Evolutionary conservation across 2,888 invertebrate species (phyloP).

Genomic region (Disparrhopalites patrizii): DNA sequence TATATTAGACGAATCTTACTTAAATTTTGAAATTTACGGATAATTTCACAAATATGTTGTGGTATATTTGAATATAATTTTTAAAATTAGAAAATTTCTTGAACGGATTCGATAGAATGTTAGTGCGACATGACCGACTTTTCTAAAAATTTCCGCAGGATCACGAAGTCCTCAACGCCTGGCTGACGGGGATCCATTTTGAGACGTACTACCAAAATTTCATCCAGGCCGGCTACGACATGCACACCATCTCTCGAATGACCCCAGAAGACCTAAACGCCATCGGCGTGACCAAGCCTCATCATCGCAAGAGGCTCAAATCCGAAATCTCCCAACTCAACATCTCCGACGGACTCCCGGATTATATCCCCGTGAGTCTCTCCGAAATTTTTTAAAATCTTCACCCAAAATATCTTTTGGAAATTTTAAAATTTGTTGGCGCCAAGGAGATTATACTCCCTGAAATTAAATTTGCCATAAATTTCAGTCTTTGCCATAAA

Average conservation of each 20-base stretch:
- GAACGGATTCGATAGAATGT: not conserved
- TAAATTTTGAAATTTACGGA: too few species aligned
- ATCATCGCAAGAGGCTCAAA: conserved; percentile 92
- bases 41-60: too few species aligned
- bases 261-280: conserved; percentile 82
- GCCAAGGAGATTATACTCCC: too few species aligned
- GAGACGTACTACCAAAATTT: conserved; percentile 93
- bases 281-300: conserved; percentile 87
- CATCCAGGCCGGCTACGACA: conserved; percentile 92
- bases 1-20: too few species aligned
- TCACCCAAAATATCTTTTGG: too few species aligned
- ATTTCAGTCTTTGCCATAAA: too few species aligned
- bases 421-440: too few species aligned
- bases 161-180: conserved; percentile 87
- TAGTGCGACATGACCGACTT: conserved; percentile 22
- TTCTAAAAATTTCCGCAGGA: conserved; percentile 66
- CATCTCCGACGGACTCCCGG: conserved; percentile 90
- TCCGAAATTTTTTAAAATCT: not conserved
- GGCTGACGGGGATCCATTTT: conserved; percentile 89
- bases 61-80: not conserved
- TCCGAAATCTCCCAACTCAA: conserved; percentile 92
- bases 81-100: not conserved
- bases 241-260: conserved; percentile 93
- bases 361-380: conserved; percentile 77
- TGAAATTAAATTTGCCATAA: too few species aligned